A percentile compares a stretch with the other conserved stretches of the same genome.
These are phyloP conservation scores for Thaleichthys pacificus DNA, from an alignment of 2,797 vertebrate genomes.

Conservation along the genomic window DNA sequence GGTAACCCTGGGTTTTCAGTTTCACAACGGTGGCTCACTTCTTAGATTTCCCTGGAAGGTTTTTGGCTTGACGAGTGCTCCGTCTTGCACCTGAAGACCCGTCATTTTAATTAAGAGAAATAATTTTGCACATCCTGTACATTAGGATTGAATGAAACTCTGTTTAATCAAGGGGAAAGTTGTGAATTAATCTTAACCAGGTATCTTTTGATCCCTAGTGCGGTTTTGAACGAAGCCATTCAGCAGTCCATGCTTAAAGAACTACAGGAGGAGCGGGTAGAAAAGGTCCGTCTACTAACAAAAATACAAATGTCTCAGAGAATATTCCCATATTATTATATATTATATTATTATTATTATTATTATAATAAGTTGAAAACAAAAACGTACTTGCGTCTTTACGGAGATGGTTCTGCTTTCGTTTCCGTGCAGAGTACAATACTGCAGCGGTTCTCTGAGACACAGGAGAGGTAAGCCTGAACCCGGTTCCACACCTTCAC, in stretches of 20 bases:
- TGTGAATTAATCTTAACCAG: not conserved
- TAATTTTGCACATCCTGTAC: too few species aligned
- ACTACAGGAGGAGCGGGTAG: constrained; percentile 76
- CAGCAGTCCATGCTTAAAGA: constrained; percentile 76
- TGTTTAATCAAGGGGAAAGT: too few species aligned
- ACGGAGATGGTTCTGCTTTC: constrained; percentile 14
- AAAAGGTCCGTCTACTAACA: constrained; percentile 69
- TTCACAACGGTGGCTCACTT: too few species aligned
- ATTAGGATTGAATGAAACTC: too few species aligned
- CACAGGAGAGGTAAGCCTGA: constrained; percentile 81
- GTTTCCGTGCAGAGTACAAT: constrained; percentile 73
- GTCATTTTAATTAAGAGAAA: too few species aligned
- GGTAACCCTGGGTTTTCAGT: too few species aligned
- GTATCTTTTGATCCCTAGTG: constrained; percentile 59
- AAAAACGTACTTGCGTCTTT: not conserved
- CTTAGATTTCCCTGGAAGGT: too few species aligned
- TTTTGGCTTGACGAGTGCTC: too few species aligned
- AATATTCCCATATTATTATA: not conserved
- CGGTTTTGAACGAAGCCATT: constrained; percentile 67
- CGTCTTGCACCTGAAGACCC: too few species aligned
- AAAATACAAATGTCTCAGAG: not conserved
- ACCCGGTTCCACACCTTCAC: not conserved
- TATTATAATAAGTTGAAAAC: not conserved
- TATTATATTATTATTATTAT: not conserved
- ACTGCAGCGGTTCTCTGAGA: constrained; percentile 75